Evolutionary conservation across 2,113 vertebrate genomes (phyloP), one percentile per base, ranked within the genome.

Genomic region (Oreamnos americanus): DNA sequence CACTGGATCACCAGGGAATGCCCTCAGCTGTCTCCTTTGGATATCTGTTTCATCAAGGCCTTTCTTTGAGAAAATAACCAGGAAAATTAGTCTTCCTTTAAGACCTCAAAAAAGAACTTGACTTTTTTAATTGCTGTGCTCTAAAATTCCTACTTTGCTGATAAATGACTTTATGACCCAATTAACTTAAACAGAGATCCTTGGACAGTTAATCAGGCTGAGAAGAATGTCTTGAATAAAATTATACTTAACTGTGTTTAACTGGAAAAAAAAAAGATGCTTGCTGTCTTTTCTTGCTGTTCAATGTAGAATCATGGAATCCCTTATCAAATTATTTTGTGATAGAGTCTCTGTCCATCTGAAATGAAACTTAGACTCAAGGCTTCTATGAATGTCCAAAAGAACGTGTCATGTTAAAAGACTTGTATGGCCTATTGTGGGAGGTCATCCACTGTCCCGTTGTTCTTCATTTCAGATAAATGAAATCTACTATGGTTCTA

Each of bases 51-150:
- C 67, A 55, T 15, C 76, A 71, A 51, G 25, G 14, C 13, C 39
- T 92, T 94, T 94, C 64, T 45, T 90, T 85, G 45, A 92, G 67
- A 28, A 95, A 43, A 90, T 90, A 78, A 81, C 57, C 64, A 81
- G 45, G 85, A 96, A 94, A 92, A 47, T 33, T 57, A 58, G 58
- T 2, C 21, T 79, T 67, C 14, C 21, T 89, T 84, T 30, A 74
- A 58, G 17, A 62, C 16, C 45, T 62, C 55, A 87, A 94, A 47
- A 62, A 43, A 84, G 78, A 92, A 53, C 23, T 79, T 87, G 14
- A 71, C 43, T 45, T 60, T 30, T 84, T 88, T 7, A 89, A 83
- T 45, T 81, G 19, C 39, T 86, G 7, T 90, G 33, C 39, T 57
- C 33, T 90, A 81, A 90, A 86, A 71, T 81, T 86, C 67, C 67